phyloP scores from a whole-genome alignment of 2,888 invertebrate species.

The Aphidoletes aphidimyza region DNA sequence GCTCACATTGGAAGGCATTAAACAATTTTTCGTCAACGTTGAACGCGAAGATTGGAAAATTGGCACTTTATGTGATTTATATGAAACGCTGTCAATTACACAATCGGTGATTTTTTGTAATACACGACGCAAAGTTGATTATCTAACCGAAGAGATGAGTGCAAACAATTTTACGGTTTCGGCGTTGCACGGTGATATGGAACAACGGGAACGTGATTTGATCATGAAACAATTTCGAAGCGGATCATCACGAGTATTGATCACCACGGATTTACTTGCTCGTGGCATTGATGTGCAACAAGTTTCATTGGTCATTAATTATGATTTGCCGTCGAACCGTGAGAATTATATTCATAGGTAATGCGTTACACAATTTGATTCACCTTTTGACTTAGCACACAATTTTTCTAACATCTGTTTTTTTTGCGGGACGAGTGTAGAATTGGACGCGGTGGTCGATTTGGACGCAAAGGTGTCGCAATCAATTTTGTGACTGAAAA shows the following conservation, averaged over 20 bases:
- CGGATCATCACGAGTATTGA: conserved; percentile 93
- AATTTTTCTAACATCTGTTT: conserved; percentile 7
- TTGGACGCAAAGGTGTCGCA: conserved; percentile 97
- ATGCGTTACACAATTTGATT: conserved; percentile 56
- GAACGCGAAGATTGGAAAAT: conserved; percentile 89
- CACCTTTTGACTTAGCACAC: conserved; percentile 35
- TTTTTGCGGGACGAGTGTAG: no score
- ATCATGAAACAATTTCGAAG: conserved; percentile 98
- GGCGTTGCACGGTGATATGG: conserved; percentile 98
- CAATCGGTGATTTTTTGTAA: conserved; percentile 99
- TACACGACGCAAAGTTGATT: conserved; percentile 95
- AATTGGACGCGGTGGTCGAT: conserved; percentile 97
- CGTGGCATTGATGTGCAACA: conserved; percentile 98
- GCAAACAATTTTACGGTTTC: conserved; percentile 93
- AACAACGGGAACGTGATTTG: conserved; percentile 92
- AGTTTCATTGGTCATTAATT: conserved; percentile 97
- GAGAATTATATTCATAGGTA: conserved; percentile 99
- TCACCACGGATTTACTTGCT: conserved; percentile 94
- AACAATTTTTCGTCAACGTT: conserved; percentile 92
- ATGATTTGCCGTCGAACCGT: conserved; percentile 95
- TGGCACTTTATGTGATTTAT: conserved; percentile 92
- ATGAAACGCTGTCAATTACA: conserved; percentile 94
- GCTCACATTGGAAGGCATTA: conserved; percentile 88
- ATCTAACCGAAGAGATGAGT: conserved; percentile 93
- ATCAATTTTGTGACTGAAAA: conserved; percentile 96